Percentiles rank a stretch among this genome's conserved stretches.
phyloP scores from a whole-genome alignment of 2,888 invertebrate species.

The Drosophila basisetae region DNA sequence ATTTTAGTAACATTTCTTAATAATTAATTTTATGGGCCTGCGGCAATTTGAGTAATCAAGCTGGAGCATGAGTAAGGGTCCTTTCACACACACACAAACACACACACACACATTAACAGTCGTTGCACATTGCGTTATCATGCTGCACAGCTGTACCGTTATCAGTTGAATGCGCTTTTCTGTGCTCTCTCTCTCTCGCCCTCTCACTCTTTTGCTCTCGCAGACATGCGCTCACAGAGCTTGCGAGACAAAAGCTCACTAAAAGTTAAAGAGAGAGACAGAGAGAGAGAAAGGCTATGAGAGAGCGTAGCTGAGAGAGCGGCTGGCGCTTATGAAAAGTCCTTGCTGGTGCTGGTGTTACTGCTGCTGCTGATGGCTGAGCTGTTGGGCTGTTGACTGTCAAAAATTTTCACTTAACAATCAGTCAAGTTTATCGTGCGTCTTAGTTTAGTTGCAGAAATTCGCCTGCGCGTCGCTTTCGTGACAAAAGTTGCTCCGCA shows the following conservation, averaged over 20 bases:
- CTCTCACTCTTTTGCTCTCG: constrained; percentile 12
- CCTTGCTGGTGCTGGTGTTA: constrained; percentile 55
- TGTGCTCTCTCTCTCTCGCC: not conserved
- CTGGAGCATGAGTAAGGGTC: constrained; percentile 24
- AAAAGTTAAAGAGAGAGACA: not conserved
- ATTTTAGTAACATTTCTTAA: constrained; percentile 53
- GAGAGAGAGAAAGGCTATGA: constrained; percentile 3
- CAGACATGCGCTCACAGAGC: constrained; percentile 60
- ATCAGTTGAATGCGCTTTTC: constrained; percentile 52
- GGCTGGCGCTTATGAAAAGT: constrained; percentile 47
- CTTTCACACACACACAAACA: constrained; percentile 3
- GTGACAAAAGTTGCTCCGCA: constrained; percentile 36
- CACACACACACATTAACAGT: constrained; percentile 2
- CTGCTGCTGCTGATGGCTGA: constrained; percentile 34
- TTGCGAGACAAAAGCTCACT: constrained; percentile 55
- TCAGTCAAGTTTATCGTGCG: constrained; percentile 80
- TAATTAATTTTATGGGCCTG: constrained; percentile 73
- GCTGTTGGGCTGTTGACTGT: constrained; percentile 67
- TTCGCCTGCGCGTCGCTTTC: constrained; percentile 44
- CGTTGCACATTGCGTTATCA: constrained; percentile 64
- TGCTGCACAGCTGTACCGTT: constrained; percentile 73
- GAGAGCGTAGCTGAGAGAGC: constrained; percentile 1
- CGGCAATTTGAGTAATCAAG: constrained; percentile 60
- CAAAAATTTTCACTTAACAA: constrained; percentile 74
- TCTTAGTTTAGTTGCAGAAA: constrained; percentile 69